Percentiles rank a stretch among this genome's conserved stretches.
These are phyloP conservation scores for Stenurella melanura DNA, from an alignment of 2,888 invertebrate species.

Conservation along the genomic window DNA sequence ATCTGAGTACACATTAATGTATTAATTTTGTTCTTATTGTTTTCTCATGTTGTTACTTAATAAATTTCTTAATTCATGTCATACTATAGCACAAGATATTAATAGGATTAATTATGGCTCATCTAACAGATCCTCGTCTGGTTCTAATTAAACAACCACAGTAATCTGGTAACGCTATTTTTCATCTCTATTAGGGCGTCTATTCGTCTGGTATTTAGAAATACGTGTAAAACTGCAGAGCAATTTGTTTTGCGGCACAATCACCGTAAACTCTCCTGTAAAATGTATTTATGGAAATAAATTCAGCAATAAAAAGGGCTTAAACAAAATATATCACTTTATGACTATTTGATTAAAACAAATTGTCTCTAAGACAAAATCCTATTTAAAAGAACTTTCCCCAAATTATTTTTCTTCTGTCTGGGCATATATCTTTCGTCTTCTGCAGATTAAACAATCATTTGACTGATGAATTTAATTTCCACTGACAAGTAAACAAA, in stretches of 20 bases:
- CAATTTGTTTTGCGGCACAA: constrained; percentile 3
- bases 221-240: not conserved
- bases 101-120: not conserved
- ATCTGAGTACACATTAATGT: no score
- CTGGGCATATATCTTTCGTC: constrained; percentile 34
- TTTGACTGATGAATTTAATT: constrained; percentile 60
- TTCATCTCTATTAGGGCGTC: not conserved
- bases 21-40: no score
- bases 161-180: not conserved
- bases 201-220: not conserved
- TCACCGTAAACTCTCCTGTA: constrained; percentile 1
- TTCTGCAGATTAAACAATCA: constrained; percentile 55
- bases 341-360: constrained; percentile 49
- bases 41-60: no score
- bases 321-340: constrained; percentile 43
- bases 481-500: constrained; percentile 55
- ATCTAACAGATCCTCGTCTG: not conserved
- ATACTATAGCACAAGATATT: no score
- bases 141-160: not conserved
- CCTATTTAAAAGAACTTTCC: constrained; percentile 45
- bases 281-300: constrained; percentile 36
- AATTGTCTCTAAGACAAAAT: constrained; percentile 47
- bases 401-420: constrained; percentile 41
- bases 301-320: constrained; percentile 29
- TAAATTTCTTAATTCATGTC: no score